phyloP scores from a whole-genome alignment of 2,113 vertebrate species.

The Shinisaurus crocodilurus region DNA sequence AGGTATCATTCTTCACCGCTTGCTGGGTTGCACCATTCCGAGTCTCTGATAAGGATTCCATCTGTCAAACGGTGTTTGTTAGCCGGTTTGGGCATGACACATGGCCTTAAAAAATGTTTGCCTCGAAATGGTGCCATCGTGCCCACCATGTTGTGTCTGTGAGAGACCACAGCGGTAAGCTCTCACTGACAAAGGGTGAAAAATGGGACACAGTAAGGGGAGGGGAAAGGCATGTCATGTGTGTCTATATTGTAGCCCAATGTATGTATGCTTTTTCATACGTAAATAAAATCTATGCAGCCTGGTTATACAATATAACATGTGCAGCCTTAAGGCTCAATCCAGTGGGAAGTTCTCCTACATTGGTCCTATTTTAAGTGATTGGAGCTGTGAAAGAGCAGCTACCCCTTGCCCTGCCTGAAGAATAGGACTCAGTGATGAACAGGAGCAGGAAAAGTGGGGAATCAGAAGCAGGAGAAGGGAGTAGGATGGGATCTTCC shows the following conservation, averaged over 20 bases:
- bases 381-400: not conserved
- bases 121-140: slow-evolving; percentile 55
- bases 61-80: slow-evolving; percentile 73
- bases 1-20: slow-evolving; percentile 78
- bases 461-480: not conserved
- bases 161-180: slow-evolving; percentile 51
- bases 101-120: slow-evolving; percentile 67
- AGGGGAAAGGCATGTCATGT: no score
- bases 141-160: slow-evolving; percentile 66
- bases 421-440: not conserved
- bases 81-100: slow-evolving; percentile 62
- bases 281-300: not conserved
- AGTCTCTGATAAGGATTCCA: slow-evolving; percentile 73
- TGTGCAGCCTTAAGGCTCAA: not conserved
- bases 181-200: slow-evolving; percentile 46
- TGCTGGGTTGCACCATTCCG: slow-evolving; percentile 71
- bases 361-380: not conserved
- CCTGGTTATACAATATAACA: not conserved
- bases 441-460: no score
- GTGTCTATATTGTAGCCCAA: no score
- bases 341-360: not conserved
- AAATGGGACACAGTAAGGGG: not conserved
- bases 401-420: not conserved
- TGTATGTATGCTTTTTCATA: slow-evolving; percentile 20
- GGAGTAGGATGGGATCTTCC: not conserved